Conservation (phyloP, 2,113 vertebrate genomes). For the Actenoides lindsayi region DNA sequence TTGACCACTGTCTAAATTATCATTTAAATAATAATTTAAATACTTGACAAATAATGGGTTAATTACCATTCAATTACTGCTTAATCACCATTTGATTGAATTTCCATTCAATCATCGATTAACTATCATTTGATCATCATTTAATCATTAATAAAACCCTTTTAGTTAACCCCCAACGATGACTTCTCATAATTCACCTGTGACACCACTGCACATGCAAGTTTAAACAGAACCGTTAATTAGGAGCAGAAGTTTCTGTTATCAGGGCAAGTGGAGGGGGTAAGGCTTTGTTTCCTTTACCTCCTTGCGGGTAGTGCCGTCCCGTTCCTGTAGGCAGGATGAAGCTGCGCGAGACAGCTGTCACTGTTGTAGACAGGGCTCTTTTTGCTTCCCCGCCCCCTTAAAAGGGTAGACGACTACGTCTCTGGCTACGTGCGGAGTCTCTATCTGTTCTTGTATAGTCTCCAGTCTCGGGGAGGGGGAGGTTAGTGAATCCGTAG, state of each 20-base stretch:
- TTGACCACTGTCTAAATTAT: too few relatives aligned
- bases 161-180: neutral
- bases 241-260: neutral
- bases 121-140: neutral
- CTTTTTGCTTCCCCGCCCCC: neutral
- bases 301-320: fast-evolving
- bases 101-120: neutral
- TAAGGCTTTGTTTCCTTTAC: neutral
- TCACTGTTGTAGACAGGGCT: neutral
- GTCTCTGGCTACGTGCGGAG: neutral
- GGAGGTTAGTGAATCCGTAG: neutral
- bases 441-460: neutral
- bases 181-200: neutral
- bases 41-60: neutral
- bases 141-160: neutral
- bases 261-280: neutral
- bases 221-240: neutral
- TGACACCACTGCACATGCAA: neutral
- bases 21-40: neutral
- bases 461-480: neutral
- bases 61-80: neutral
- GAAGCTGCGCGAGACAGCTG: neutral
- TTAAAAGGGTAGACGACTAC: neutral
- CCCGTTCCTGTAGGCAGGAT: neutral
- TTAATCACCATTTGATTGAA: neutral